Conservation (phyloP, 2,888 invertebrate genomes). For the Tetanocera ferruginea region DNA sequence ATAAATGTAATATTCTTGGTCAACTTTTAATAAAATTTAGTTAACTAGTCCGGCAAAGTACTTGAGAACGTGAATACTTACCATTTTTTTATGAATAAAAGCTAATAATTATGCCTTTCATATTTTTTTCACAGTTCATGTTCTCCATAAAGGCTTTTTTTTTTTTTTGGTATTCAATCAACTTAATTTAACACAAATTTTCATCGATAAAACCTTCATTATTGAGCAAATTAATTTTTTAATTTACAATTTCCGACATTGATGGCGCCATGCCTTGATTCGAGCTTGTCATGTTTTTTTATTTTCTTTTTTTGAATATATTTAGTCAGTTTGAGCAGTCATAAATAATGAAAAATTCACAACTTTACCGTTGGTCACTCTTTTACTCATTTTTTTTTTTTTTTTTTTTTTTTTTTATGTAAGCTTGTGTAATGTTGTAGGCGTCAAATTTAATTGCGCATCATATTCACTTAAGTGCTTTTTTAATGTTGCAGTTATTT, state of each 20-base stretch:
- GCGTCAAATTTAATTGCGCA: slow-evolving; percentile 6
- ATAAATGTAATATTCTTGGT: too few species aligned
- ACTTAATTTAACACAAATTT: not conserved
- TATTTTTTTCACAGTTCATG: not conserved
- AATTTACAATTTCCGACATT: slow-evolving; percentile 1
- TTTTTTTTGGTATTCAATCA: not conserved
- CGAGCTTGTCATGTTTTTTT: not conserved
- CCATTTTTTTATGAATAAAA: too few species aligned
- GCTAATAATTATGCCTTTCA: too few species aligned
- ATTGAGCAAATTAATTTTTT: not conserved
- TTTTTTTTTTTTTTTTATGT: not conserved
- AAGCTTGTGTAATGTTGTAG: too few species aligned
- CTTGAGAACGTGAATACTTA: too few species aligned
- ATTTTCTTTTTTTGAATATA: not conserved
- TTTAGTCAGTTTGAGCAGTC: not conserved
- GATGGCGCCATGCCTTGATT: not conserved
- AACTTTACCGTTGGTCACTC: not conserved
- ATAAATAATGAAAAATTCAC: slow-evolving; percentile 3
- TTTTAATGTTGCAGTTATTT: not conserved
- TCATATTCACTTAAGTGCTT: not conserved
- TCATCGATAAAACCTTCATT: not conserved
- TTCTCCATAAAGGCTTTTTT: not conserved
- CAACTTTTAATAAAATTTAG: too few species aligned
- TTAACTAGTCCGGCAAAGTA: too few species aligned
- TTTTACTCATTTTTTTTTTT: not conserved